Percentiles rank a stretch among this genome's conserved stretches.
phyloP scores from a whole-genome alignment of 2,888 invertebrate genomes.

The Tinea semifulvella region DNA sequence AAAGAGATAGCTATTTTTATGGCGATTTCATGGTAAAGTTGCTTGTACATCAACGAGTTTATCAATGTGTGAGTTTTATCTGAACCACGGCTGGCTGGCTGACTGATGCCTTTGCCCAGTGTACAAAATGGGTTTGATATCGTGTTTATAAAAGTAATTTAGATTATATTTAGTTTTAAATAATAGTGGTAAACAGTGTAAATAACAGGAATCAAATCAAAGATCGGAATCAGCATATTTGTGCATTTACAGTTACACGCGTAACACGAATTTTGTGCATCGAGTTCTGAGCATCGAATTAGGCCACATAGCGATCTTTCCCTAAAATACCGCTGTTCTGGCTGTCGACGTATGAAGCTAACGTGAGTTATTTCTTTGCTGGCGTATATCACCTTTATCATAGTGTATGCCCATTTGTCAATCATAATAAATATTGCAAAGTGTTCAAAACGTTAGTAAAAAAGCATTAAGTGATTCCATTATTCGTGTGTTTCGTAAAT shows the following conservation, averaged over 20 bases:
- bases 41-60: background rate
- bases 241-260: constrained; percentile 65
- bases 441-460: constrained; percentile 38
- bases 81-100: constrained; percentile 3
- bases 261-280: constrained; percentile 68
- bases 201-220: background rate
- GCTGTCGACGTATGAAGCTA: constrained; percentile 66
- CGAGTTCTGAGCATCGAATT: constrained; percentile 65
- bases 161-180: constrained; percentile 24
- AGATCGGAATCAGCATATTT: constrained; percentile 42
- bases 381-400: constrained; percentile 23
- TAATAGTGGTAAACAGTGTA: constrained; percentile 23
- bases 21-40: background rate
- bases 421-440: constrained; percentile 26
- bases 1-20: constrained; percentile 8
- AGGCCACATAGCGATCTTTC: constrained; percentile 70
- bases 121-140: constrained; percentile 52
- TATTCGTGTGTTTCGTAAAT: constrained; percentile 64
- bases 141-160: constrained; percentile 38
- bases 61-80: constrained; percentile 8
- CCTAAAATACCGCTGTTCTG: constrained; percentile 69
- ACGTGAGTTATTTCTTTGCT: constrained; percentile 53
- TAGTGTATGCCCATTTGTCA: background rate
- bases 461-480: constrained; percentile 51
- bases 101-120: constrained; percentile 10